A percentile compares a stretch with the other conserved stretches of the same genome.
These are phyloP conservation scores for Luidia sarsii DNA, from an alignment of 53 echinoderm and acorn worm genomes.

Conservation along the genomic window DNA sequence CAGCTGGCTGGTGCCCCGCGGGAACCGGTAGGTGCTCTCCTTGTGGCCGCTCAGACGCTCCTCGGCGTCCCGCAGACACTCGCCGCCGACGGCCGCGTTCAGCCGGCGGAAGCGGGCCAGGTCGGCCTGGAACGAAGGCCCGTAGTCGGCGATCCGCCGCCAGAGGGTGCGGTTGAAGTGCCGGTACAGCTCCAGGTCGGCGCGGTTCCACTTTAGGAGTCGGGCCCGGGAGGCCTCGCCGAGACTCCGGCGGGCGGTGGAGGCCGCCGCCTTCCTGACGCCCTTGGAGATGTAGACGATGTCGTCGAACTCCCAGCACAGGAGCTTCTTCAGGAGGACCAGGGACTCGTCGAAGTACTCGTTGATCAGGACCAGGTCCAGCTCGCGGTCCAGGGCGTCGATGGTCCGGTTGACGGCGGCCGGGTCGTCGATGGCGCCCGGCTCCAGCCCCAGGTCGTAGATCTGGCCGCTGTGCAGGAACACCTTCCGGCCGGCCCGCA, in stretches of 20 bases:
- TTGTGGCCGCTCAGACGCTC: not conserved
- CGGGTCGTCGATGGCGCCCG: not conserved
- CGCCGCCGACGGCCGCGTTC: conserved; percentile 8
- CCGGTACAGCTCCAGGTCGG: conserved; percentile 66
- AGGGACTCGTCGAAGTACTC: conserved; percentile 51
- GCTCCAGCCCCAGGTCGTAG: conserved; percentile 73
- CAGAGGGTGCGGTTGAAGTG: conserved; percentile 87
- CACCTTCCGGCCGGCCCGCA: not conserved
- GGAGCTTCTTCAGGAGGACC: conserved; percentile 20
- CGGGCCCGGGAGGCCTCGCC: not conserved
- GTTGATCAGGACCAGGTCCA: conserved; percentile 18
- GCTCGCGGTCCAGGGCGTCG: not conserved
- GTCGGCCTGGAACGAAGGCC: conserved; percentile 64
- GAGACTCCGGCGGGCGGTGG: not conserved
- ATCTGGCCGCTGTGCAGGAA: conserved; percentile 72
- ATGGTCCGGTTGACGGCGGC: not conserved
- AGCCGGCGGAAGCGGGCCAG: conserved; percentile 44
- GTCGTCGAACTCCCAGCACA: conserved; percentile 45
- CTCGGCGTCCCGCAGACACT: conserved; percentile 10
- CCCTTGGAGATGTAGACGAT: conserved; percentile 44
- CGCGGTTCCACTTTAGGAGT: conserved; percentile 64
- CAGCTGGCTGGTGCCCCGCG: not conserved
- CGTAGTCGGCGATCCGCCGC: conserved; percentile 66
- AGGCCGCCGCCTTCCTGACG: not conserved
- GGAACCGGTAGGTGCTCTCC: not conserved